Percentiles rank a stretch among this genome's conserved stretches.
phyloP scores from a whole-genome alignment of 2,888 invertebrate genomes.

The Priocnemis perturbator region DNA sequence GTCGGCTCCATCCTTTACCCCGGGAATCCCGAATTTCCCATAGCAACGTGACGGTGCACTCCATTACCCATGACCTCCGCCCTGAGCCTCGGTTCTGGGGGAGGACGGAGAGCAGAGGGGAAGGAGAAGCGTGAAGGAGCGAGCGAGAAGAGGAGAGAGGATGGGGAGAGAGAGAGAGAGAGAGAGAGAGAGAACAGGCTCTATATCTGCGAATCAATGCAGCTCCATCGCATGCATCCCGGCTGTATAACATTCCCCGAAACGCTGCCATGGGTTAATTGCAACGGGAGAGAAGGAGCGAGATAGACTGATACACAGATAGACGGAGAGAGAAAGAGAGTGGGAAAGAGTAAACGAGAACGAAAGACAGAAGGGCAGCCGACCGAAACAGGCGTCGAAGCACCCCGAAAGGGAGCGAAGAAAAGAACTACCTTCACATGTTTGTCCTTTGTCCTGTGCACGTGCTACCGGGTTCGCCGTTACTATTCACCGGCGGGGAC shows the following conservation, averaged over 20 bases:
- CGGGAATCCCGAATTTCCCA: conserved; percentile 56
- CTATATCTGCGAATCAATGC: conserved; percentile 59
- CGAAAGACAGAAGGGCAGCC: conserved; percentile 1
- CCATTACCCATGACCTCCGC: conserved; percentile 63
- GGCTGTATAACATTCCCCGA: conserved; percentile 41
- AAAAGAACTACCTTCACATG: background rate
- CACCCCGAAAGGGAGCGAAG: background rate
- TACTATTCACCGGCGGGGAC: background rate
- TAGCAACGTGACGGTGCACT: conserved; percentile 59
- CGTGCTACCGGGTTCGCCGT: background rate
- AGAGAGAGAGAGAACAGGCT: conserved; percentile 19
- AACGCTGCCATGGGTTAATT: conserved; percentile 44
- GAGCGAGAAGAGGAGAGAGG: too few relatives aligned
- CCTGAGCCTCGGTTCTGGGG: conserved; percentile 41
- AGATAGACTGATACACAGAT: too few relatives aligned
- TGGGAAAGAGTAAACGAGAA: background rate
- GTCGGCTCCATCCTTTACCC: conserved; percentile 43
- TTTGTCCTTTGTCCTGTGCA: conserved; percentile 1
- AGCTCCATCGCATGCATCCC: conserved; percentile 58
- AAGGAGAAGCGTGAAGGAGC: background rate
- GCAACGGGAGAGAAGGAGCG: conserved; percentile 16
- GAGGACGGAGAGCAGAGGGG: conserved; percentile 3
- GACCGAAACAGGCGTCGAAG: conserved; percentile 5
- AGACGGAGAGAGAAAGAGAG: background rate
- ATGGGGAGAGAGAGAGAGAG: too few relatives aligned